phyloP scores from a whole-genome alignment of 1,140 invertebrate genomes.

The Drosophila asahinai region DNA sequence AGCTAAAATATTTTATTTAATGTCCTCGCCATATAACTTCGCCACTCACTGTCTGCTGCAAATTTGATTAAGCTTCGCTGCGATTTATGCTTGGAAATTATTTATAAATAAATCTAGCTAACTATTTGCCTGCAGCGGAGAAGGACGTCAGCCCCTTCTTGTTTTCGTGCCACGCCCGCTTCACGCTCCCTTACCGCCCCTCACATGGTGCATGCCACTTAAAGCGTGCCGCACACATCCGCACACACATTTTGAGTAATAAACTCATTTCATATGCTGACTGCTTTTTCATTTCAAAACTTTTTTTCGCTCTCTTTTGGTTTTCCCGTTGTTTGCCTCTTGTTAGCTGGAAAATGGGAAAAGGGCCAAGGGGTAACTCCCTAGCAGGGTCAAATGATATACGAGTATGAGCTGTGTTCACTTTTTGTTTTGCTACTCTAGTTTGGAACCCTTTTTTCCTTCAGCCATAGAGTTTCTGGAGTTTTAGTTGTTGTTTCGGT shows the following conservation, averaged over 20 bases:
- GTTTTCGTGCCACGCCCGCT: slow-evolving; percentile 19
- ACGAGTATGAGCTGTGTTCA: slow-evolving; percentile 59
- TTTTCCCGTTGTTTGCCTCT: slow-evolving; percentile 65
- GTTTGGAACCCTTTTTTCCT: slow-evolving; percentile 32
- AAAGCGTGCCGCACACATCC: slow-evolving; percentile 59
- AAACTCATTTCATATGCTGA: slow-evolving; percentile 84
- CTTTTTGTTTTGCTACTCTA: slow-evolving; percentile 29
- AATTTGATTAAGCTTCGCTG: slow-evolving; percentile 70
- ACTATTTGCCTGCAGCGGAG: slow-evolving; percentile 58
- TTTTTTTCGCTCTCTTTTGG: slow-evolving; percentile 53
- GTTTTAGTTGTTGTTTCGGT: slow-evolving; percentile 36
- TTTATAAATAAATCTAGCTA: slow-evolving; percentile 78
- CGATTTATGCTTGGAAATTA: slow-evolving; percentile 72
- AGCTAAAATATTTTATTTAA: background rate
- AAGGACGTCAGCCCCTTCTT: slow-evolving; percentile 50
- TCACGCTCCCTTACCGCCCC: background rate
- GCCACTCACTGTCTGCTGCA: slow-evolving; percentile 29
- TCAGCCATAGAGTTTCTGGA: slow-evolving; percentile 42
- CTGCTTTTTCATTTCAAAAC: slow-evolving; percentile 82
- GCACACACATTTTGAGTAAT: slow-evolving; percentile 75
- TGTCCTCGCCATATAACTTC: slow-evolving; percentile 1
- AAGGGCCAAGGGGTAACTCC: slow-evolving; percentile 14
- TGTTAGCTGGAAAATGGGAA: slow-evolving; percentile 61
- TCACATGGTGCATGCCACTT: slow-evolving; percentile 68
- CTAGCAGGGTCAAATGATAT: slow-evolving; percentile 70